Conservation (phyloP, 2,797 vertebrate species). For the Takifugu ocellatus region DNA sequence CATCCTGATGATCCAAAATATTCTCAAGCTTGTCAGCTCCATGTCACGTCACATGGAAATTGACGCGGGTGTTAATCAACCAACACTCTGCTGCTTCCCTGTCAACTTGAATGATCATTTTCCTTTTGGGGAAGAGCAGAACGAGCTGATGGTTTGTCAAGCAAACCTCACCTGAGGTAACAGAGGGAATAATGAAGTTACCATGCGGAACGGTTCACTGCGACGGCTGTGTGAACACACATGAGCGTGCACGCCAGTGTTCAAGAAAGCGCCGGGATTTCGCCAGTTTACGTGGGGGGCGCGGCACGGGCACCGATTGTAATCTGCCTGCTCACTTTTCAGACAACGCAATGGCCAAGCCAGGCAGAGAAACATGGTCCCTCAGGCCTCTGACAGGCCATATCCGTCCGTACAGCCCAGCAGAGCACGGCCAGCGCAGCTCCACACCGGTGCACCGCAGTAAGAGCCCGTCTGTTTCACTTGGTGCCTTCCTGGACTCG, state of each 20-base stretch:
- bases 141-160: too few relatives aligned
- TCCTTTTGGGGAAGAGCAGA: neutral
- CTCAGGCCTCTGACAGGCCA: constrained; percentile 65
- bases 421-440: constrained; percentile 30
- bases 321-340: neutral
- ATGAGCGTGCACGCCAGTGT: too few relatives aligned
- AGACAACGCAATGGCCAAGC: constrained; percentile 71
- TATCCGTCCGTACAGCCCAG: constrained; percentile 37
- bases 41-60: too few relatives aligned
- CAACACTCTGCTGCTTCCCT: constrained; percentile 1
- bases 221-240: too few relatives aligned
- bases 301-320: neutral
- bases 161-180: too few relatives aligned
- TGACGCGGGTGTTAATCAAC: too few relatives aligned
- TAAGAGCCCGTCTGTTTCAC: constrained; percentile 45
- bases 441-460: constrained; percentile 50
- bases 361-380: constrained; percentile 75
- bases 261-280: too few relatives aligned
- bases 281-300: too few relatives aligned
- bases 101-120: constrained; percentile 13
- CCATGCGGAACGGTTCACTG: too few relatives aligned
- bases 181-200: too few relatives aligned
- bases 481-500: too few relatives aligned
- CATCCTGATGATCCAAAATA: neutral
- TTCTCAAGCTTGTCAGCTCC: too few relatives aligned